Conservation (phyloP, 1,140 invertebrate genomes). For the Sycophaga agraensis region DNA sequence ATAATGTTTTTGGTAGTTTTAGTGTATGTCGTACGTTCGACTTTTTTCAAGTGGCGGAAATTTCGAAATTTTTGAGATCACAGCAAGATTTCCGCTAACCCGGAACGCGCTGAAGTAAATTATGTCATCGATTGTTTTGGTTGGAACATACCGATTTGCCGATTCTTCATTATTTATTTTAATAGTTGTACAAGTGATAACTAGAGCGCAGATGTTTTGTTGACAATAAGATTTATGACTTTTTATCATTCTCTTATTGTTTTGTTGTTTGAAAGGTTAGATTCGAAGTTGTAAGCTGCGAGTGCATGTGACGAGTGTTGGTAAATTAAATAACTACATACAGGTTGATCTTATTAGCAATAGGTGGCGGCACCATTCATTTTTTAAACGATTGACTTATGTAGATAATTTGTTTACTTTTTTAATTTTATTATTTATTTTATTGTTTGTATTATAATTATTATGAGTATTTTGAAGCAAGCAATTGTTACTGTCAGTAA, state of each 20-base stretch:
- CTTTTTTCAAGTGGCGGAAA: background rate
- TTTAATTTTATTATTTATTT: too few species aligned
- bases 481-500: too few species aligned
- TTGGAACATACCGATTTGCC: background rate
- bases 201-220: background rate
- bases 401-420: too few species aligned
- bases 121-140: slow-evolving; percentile 24
- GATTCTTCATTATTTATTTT: background rate
- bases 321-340: background rate
- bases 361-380: background rate
- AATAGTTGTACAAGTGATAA: background rate
- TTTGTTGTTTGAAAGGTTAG: slow-evolving; percentile 13
- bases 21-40: too few species aligned
- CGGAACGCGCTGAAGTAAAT: slow-evolving; percentile 21
- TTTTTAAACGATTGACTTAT: too few species aligned
- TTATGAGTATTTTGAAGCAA: too few species aligned
- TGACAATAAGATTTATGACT: background rate
- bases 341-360: background rate
- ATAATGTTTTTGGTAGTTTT: too few species aligned
- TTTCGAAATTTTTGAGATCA: background rate
- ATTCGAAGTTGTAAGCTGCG: too few species aligned
- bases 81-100: slow-evolving; percentile 4
- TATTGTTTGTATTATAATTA: too few species aligned
- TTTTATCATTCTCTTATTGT: background rate
- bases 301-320: slow-evolving; percentile 1